Base-by-base conservation (phyloP, 2,113 vertebrate genomes). In the Ophiodon elongatus region DNA sequence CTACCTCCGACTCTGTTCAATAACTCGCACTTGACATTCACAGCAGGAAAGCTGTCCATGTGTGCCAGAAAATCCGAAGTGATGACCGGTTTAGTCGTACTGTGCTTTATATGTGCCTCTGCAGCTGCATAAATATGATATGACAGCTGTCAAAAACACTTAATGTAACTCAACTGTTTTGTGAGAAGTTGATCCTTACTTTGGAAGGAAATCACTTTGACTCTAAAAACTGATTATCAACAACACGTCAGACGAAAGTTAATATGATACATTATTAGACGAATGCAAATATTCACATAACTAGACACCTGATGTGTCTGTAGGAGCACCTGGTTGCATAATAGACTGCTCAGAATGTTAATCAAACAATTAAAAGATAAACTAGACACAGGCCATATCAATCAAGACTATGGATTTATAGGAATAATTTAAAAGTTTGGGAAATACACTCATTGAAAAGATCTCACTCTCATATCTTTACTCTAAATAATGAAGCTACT, bases 141-240 rank as follows among this genome's bases (percentile, higher is more conserved):
- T 72, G 86, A 84, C 91, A 85, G 81, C 87, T 92, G 85, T 88
- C 85, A 81, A 19, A 75, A 92, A 59, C 73, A 77, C 79, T 90
- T 83, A 83, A 83, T 62, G 45, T 29, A 72, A 64, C 74, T 84
- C 86, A 60, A 7, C 57, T 41, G 43, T 17, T 56, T 67, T 78
- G 77, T 82, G 83, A 73, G 66, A 71, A 54, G 70, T 35, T 63
- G 79, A 88, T 87, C 76, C 15, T 17, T 3, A 59, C 57, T 71
- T 33, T n/a, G 65, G 50, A 27, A 37, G 45, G 67, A 82, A 62
- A 66, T 79, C 59, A 39, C 11, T 63, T 47, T 25, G 64, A 43
- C 43, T 45, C 13, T 45, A 77, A 77, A 67, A 75, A 63, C 27
- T 54, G 41, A n/a, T 50, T 56, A 14, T 15, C 31, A 39, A 47